phyloP scores from a whole-genome alignment of 1,140 invertebrate genomes.

The Pachypsylla venusta region DNA sequence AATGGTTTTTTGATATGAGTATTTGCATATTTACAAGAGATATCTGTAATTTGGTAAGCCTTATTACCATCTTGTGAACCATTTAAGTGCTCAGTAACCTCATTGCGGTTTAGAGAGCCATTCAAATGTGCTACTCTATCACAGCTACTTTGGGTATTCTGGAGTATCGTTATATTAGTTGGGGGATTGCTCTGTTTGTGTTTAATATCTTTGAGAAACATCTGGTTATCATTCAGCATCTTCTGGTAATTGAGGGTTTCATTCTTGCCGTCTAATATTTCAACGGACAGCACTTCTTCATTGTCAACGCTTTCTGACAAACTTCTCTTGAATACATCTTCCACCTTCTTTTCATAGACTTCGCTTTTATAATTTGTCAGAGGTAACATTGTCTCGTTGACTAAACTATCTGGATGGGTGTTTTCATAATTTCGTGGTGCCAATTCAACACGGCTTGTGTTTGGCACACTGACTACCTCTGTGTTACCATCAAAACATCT shows the following conservation, averaged over 20 bases:
- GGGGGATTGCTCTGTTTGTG: too few species aligned
- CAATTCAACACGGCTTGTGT: background rate
- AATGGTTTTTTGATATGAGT: background rate
- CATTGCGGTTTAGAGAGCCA: background rate
- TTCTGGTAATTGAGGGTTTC: slow-evolving; percentile 2
- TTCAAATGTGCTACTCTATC: background rate
- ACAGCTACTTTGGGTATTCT: background rate
- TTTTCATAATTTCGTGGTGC: background rate
- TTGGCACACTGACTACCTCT: background rate
- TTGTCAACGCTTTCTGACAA: slow-evolving; percentile 4
- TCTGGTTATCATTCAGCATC: slow-evolving; percentile 6
- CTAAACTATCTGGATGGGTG: background rate
- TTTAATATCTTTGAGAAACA: slow-evolving; percentile 6
- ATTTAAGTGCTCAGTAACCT: background rate
- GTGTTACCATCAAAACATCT: background rate
- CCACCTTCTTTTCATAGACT: background rate
- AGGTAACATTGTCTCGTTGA: background rate
- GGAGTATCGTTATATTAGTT: background rate
- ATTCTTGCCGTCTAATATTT: background rate
- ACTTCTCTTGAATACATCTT: background rate
- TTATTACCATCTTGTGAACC: background rate
- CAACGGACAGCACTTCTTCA: background rate
- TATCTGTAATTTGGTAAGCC: background rate
- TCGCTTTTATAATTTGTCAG: background rate
- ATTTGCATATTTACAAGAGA: background rate